Evolutionary conservation across 2,888 invertebrate genomes (phyloP), one percentile per base, ranked within the genome.

Genomic region (Didymodactylos carnosus): DNA sequence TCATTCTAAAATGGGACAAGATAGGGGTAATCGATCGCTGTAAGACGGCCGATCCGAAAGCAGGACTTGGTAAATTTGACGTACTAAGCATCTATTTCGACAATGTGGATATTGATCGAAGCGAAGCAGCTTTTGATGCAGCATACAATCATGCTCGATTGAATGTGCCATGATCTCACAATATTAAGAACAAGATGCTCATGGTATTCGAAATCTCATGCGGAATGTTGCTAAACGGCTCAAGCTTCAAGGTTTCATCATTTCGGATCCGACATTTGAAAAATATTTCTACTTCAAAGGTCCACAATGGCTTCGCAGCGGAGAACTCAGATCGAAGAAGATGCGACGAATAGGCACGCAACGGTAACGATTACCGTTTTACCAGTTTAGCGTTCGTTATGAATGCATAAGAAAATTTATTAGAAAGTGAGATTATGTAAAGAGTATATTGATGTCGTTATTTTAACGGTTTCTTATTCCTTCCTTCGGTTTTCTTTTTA

Each of bases 31-130:
- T n/a, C n/a, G n/a, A n/a, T n/a, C n/a, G n/a, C 83, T 90, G 90
- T 82, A 90, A 89, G 82, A 88, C 86, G 3, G 84, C 82, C 11
- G 80, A 88, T 78, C 77, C 88, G 69, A 80, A 81, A 0, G 79
- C 84, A 69, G 86, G 86, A 53, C 82, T 90, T 19, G 86, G 86
- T 77, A 83, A 87, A 80, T 84, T 82, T 72, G 88, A 88, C 16
- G 88, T 89, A 0, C 82, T 90, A 0, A 89, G 90, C 79, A 88
- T 89, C 79, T 90, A 88, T 79, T 90, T 89, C 79, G 90, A 90
- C 80, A 90, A 89, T 81, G 90, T 90, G 5, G 43, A n/a, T 2
- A n/a, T 16, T 43, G 43, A 43, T 43, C 43, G n/a, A 43, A 16
- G 16, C 2, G 43, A 43, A 43, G 43, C 43, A 7, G 43, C 43